These are phyloP conservation scores for Deroptyus accipitrinus DNA, from an alignment of 2,113 vertebrate genomes.

Conservation along the genomic window DNA sequence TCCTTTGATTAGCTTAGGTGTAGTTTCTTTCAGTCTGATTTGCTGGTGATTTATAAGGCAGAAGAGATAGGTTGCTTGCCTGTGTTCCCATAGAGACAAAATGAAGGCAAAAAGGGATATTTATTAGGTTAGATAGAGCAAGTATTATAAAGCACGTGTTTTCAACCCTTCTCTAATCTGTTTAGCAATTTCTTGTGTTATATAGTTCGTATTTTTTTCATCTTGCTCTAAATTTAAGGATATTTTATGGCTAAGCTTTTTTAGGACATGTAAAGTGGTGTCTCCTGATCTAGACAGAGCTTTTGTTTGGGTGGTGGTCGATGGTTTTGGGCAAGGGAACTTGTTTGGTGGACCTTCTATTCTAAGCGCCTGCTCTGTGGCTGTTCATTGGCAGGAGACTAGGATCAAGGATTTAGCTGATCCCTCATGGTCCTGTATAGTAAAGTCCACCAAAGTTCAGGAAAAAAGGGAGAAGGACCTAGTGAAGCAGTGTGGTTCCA, in stretches of 20 bases:
- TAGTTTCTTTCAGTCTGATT: not conserved
- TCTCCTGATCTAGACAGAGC: not conserved
- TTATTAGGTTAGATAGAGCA: not conserved
- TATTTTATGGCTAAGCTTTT: not conserved
- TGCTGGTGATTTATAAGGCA: not conserved
- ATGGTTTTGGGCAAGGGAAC: not conserved
- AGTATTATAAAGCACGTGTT: not conserved
- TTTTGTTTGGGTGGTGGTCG: not conserved
- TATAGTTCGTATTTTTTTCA: not conserved
- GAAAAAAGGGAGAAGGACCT: not conserved
- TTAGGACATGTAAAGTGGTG: not conserved
- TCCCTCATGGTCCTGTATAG: not conserved
- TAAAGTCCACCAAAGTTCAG: not conserved
- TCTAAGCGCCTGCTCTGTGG: not conserved
- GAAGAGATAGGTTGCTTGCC: not conserved
- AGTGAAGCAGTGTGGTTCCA: not conserved
- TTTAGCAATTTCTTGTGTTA: not conserved
- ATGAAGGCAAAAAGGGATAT: not conserved
- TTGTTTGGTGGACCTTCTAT: not conserved
- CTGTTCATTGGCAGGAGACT: not conserved
- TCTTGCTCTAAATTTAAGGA: not conserved
- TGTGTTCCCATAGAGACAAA: not conserved
- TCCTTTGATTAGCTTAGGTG: not conserved
- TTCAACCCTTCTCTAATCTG: not conserved
- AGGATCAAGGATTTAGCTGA: not conserved